Conservation (phyloP, 2,113 vertebrate species). For the Sturnus vulgaris region DNA sequence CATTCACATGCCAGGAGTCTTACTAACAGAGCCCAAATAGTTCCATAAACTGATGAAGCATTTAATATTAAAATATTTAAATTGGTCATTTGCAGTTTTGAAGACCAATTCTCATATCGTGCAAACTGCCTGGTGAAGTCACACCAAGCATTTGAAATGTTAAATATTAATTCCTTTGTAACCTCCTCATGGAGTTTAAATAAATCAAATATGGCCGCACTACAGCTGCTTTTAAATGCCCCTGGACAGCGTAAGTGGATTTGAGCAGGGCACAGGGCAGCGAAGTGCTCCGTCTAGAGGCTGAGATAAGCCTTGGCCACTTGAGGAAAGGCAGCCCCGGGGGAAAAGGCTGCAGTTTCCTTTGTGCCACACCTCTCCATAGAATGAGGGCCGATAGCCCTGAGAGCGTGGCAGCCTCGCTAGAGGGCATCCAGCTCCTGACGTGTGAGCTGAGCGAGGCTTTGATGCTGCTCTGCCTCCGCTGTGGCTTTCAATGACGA, state of each 20-base stretch:
- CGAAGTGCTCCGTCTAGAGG: not conserved
- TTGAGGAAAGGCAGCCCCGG: not conserved
- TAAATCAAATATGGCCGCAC: not conserved
- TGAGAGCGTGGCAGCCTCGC: not conserved
- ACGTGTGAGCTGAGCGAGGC: not conserved
- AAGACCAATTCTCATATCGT: not conserved
- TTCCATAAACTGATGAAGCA: not conserved
- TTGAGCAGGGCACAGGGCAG: not conserved
- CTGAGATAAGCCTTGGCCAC: not conserved
- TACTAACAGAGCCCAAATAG: not conserved
- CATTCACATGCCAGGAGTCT: not conserved
- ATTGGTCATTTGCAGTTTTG: not conserved
- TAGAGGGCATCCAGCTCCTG: constrained; percentile 59
- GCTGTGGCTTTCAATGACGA: not conserved
- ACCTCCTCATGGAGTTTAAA: not conserved
- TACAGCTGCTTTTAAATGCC: not conserved
- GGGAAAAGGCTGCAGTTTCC: not conserved
- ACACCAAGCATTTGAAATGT: not conserved
- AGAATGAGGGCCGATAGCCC: not conserved
- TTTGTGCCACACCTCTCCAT: not conserved
- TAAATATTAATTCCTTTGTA: not conserved
- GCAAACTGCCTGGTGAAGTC: not conserved
- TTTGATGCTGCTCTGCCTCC: not conserved
- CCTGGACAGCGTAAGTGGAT: fast-evolving
- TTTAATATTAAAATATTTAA: not conserved